Evolutionary conservation across 2,797 vertebrate genomes (phyloP).

Genomic region (Chelidonichthys spinosus): DNA sequence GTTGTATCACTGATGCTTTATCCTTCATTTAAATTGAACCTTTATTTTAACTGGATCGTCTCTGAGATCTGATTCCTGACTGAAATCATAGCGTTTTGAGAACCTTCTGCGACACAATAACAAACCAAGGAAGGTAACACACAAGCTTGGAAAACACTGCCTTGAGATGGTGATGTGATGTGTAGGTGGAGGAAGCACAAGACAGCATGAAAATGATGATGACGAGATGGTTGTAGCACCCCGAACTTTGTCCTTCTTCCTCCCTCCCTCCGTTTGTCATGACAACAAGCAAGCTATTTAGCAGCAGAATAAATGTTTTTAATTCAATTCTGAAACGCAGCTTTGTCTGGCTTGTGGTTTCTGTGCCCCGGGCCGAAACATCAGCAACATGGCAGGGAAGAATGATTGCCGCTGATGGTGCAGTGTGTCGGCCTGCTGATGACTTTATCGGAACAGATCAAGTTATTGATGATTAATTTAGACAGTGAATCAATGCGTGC

Average conservation of each 20-base stretch:
- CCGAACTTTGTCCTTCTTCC: constrained; percentile 19
- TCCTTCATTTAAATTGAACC: constrained; percentile 12
- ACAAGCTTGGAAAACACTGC: background rate
- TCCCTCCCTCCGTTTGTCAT: constrained; percentile 17
- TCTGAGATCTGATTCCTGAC: background rate
- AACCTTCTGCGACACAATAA: background rate
- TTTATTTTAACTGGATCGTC: background rate
- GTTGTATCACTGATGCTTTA: background rate
- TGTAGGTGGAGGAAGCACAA: constrained; percentile 13
- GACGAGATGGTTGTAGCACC: constrained; percentile 6
- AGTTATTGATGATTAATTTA: constrained; percentile 73
- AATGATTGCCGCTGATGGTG: constrained; percentile 66
- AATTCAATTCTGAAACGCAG: constrained; percentile 48
- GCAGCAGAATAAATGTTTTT: constrained; percentile 64
- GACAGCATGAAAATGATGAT: background rate
- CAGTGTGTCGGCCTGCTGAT: constrained; percentile 58
- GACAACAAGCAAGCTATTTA: constrained; percentile 31
- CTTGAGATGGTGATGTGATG: constrained; percentile 9
- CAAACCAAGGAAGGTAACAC: background rate
- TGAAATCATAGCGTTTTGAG: background rate
- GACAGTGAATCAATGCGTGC: constrained; percentile 60
- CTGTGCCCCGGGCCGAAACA: constrained; percentile 44
- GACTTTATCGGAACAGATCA: constrained; percentile 66
- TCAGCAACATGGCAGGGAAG: constrained; percentile 38
- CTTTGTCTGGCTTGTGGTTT: constrained; percentile 34